Percentiles rank a stretch among this genome's conserved stretches.
phyloP scores from a whole-genome alignment of 2,797 vertebrate species.

The Betta splendens region DNA sequence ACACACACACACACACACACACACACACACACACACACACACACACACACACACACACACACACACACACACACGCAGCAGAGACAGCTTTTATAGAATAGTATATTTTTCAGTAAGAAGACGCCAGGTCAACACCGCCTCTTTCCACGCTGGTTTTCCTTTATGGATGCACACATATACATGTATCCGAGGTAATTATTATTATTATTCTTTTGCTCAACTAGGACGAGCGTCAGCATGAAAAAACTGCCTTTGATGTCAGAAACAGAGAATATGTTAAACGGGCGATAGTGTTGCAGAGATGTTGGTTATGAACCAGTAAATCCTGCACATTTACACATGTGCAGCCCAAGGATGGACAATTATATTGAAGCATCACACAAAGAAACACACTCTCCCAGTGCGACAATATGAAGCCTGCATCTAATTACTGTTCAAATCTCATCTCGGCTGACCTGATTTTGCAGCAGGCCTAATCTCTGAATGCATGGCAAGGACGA shows the following conservation, averaged over 20 bases:
- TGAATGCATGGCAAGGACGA: conserved; percentile 45
- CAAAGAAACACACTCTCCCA: conserved; percentile 14
- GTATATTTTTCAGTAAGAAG: no score
- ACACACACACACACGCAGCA: no score
- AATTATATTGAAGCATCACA: conserved; percentile 11
- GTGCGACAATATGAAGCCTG: conserved; percentile 30
- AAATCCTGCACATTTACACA: conserved; percentile 13
- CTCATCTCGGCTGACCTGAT: conserved; percentile 66
- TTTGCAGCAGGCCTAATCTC: conserved; percentile 50
- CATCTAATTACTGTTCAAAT: conserved; percentile 44
- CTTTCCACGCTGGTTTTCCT: no score
- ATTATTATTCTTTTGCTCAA: conserved; percentile 28
- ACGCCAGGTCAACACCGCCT: no score
- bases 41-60: no score
- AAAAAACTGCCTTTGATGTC: conserved; percentile 44
- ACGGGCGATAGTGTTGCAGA: neutral
- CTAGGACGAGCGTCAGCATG: conserved; percentile 20
- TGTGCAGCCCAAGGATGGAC: neutral
- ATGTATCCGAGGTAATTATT: no score
- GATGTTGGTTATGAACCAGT: conserved; percentile 8
- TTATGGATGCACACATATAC: conserved; percentile 25
- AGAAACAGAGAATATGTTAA: conserved; percentile 25
- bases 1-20: no score
- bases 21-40: no score
- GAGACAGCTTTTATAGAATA: no score